These are phyloP conservation scores for Cottus gobio DNA, from an alignment of 2,113 vertebrate species.

Conservation along the genomic window DNA sequence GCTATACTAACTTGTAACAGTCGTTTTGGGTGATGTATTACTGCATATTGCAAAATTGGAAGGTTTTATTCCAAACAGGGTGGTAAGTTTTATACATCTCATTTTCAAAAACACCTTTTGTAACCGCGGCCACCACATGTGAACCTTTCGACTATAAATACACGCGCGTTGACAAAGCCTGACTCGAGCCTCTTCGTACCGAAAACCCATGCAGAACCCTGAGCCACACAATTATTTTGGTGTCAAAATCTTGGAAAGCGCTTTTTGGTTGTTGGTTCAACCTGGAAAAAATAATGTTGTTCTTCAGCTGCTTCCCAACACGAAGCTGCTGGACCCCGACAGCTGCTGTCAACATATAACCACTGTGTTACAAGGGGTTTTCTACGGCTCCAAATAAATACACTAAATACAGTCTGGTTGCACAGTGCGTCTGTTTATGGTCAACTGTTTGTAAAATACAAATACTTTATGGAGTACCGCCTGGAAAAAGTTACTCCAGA, in stretches of 20 bases:
- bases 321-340: background rate
- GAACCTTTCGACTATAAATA: background rate
- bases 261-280: background rate
- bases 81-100: background rate
- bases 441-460: background rate
- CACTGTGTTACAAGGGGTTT: background rate
- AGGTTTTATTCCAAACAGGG: background rate
- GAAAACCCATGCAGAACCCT: background rate
- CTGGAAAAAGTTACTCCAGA: background rate
- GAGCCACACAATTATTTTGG: conserved; percentile 14
- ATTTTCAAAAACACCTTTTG: background rate
- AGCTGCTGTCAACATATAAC: background rate
- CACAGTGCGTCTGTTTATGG: too few species aligned
- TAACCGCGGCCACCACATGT: background rate
- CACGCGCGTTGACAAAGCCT: background rate
- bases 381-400: too few species aligned
- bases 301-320: background rate
- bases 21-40: background rate
- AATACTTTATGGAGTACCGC: background rate
- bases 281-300: too few species aligned
- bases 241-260: conserved; percentile 21
- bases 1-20: background rate
- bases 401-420: too few species aligned
- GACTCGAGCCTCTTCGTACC: background rate
- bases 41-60: background rate